Conservation (phyloP, 53 echinoderm and acorn worm species). For the Echinarachnius parma region DNA sequence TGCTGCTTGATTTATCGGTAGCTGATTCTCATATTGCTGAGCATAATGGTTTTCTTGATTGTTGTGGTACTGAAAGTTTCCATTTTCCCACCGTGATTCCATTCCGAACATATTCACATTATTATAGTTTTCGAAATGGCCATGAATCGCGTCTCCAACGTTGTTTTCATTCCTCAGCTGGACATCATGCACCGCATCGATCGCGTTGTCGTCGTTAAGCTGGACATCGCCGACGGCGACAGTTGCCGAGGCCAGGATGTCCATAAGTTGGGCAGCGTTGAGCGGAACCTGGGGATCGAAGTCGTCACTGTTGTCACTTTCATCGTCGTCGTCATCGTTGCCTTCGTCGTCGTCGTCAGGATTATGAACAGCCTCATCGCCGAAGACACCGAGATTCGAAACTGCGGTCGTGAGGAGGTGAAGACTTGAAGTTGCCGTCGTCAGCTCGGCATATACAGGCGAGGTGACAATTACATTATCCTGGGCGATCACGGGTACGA, state of each 20-base stretch:
- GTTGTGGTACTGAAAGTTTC: no score
- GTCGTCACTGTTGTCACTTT: neutral
- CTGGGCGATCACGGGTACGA: no score
- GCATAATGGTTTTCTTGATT: no score
- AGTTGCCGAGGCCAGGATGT: neutral
- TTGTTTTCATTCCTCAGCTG: no score
- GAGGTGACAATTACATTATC: no score
- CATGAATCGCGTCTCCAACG: no score
- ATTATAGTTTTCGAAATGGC: no score
- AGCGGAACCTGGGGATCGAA: constrained; percentile 1
- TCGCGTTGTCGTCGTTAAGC: neutral
- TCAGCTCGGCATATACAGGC: constrained; percentile 25
- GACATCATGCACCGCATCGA: neutral
- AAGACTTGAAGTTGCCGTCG: neutral
- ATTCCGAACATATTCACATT: neutral
- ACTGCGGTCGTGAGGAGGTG: neutral
- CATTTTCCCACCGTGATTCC: no score
- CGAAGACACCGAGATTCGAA: neutral
- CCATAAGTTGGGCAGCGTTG: constrained; percentile 10
- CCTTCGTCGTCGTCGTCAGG: neutral
- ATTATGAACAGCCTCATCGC: neutral
- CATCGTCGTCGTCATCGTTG: neutral
- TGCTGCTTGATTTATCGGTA: no score
- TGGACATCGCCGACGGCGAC: neutral
- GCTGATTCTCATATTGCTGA: neutral